These are phyloP conservation scores for Toxotes lorentzi DNA, from an alignment of 2,797 vertebrate species.

Conservation along the genomic window DNA sequence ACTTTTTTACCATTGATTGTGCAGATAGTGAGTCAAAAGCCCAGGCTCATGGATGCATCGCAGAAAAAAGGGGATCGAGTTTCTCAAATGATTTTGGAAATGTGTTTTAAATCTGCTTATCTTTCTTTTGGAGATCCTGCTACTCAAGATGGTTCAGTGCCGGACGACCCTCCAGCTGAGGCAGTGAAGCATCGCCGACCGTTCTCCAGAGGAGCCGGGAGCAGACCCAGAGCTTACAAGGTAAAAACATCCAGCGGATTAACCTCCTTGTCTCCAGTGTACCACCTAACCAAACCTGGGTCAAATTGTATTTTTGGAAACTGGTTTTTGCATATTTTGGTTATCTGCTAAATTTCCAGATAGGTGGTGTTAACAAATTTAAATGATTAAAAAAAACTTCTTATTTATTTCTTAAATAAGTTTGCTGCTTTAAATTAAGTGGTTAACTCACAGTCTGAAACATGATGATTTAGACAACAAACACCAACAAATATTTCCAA, in stretches of 20 bases:
- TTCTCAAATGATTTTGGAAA: neutral
- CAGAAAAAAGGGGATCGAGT: neutral
- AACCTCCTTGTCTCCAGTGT: neutral
- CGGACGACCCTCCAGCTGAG: constrained; percentile 60
- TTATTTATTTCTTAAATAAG: neutral
- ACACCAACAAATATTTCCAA: constrained; percentile 50
- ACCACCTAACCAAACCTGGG: constrained; percentile 58
- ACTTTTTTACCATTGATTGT: neutral
- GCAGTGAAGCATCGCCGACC: constrained; percentile 73
- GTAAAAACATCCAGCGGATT: constrained; percentile 68
- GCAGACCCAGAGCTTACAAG: constrained; percentile 77
- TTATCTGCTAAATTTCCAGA: neutral
- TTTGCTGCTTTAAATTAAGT: neutral
- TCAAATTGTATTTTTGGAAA: constrained; percentile 60
- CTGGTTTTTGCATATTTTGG: neutral
- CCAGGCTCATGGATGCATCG: neutral
- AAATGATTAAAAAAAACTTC: neutral
- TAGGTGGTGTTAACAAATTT: neutral
- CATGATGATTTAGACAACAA: neutral
- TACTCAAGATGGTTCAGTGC: constrained; percentile 35
- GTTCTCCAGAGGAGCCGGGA: constrained; percentile 61
- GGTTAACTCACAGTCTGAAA: neutral
- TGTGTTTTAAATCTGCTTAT: constrained; percentile 33
- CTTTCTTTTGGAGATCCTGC: constrained; percentile 49
- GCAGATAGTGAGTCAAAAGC: neutral